Conservation (phyloP, 1,140 invertebrate species). For the Drosophila burlai region DNA sequence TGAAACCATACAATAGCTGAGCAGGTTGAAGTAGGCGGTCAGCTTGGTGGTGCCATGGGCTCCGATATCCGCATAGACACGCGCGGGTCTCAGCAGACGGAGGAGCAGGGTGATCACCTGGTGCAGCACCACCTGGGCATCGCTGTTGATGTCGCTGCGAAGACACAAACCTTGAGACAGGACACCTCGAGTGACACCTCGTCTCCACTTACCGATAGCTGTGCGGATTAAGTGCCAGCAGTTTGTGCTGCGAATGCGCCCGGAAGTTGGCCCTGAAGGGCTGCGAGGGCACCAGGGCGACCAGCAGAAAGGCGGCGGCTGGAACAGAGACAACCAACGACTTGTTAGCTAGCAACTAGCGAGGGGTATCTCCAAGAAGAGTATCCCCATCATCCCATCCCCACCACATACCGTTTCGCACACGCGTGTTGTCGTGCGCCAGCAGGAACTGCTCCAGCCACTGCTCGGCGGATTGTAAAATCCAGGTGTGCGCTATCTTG, state of each 20-base stretch:
- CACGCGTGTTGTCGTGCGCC: slow-evolving; percentile 93
- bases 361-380: neutral
- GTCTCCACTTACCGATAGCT: slow-evolving; percentile 66
- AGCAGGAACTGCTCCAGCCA: slow-evolving; percentile 96
- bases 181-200: no score
- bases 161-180: neutral
- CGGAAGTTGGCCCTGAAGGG: slow-evolving; percentile 95
- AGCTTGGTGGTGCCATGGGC: slow-evolving; percentile 96
- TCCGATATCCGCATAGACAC: slow-evolving; percentile 93
- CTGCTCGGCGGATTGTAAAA: slow-evolving; percentile 93
- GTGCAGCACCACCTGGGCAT: slow-evolving; percentile 92
- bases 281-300: slow-evolving; percentile 94
- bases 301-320: slow-evolving; percentile 94
- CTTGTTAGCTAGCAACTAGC: neutral
- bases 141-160: slow-evolving; percentile 87
- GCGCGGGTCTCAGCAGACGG: slow-evolving; percentile 91
- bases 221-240: slow-evolving; percentile 71
- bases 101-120: slow-evolving; percentile 93
- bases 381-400: no score
- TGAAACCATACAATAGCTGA: slow-evolving; percentile 95
- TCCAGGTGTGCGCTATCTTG: slow-evolving; percentile 95
- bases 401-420: slow-evolving; percentile 89
- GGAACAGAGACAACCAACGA: slow-evolving; percentile 70
- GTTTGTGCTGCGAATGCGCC: slow-evolving; percentile 83
- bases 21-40: slow-evolving; percentile 95